phyloP scores from a whole-genome alignment of 2,113 vertebrate species.

The Triplophysa dalaica region DNA sequence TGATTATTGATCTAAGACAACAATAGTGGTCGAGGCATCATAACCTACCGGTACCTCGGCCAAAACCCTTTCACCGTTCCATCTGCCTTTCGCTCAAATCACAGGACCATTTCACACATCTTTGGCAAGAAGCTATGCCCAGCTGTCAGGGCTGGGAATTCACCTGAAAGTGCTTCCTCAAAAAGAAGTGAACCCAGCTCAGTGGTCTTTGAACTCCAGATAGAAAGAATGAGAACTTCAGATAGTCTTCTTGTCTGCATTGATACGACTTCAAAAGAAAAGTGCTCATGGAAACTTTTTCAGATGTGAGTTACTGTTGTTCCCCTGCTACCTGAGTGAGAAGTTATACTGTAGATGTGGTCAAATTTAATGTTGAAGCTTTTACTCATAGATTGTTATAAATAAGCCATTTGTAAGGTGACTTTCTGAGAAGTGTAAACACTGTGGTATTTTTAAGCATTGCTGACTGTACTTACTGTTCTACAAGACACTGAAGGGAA shows the following conservation, averaged over 20 bases:
- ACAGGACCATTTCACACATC: constrained; percentile 18
- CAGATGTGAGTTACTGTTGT: background rate
- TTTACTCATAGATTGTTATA: background rate
- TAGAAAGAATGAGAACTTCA: constrained; percentile 2
- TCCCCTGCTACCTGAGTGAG: background rate
- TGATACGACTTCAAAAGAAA: constrained; percentile 2
- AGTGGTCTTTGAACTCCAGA: constrained; percentile 23
- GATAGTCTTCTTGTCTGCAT: background rate
- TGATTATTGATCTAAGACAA: constrained; percentile 43
- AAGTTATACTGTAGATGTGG: background rate
- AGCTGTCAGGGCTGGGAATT: constrained; percentile 18
- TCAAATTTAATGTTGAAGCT: background rate
- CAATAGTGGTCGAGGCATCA: constrained; percentile 15
- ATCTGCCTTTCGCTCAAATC: background rate
- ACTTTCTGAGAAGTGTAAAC: background rate
- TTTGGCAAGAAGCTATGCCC: constrained; percentile 21
- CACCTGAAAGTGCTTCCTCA: constrained; percentile 13
- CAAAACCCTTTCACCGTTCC: constrained; percentile 20
- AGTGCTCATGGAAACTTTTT: constrained; percentile 3
- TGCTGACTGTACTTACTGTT: too few species aligned
- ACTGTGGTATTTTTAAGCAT: background rate
- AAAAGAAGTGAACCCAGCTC: constrained; percentile 8
- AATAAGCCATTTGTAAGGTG: background rate
- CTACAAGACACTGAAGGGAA: too few species aligned
- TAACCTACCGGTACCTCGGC: background rate